phyloP scores from a whole-genome alignment of 2,888 invertebrate species.

The Electrophaes corylata region DNA sequence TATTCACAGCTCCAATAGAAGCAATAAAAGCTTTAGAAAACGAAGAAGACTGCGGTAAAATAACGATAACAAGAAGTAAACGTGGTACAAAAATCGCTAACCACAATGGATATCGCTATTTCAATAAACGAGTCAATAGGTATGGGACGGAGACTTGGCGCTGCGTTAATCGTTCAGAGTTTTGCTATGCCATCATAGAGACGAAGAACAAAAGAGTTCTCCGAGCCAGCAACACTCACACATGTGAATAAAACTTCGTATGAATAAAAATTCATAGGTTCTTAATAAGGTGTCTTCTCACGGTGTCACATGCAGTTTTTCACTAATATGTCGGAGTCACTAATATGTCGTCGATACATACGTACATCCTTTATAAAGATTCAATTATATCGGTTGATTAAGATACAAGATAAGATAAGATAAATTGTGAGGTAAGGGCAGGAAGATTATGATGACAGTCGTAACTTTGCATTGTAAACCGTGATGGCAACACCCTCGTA shows the following conservation, averaged over 20 bases:
- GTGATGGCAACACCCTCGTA: too few species aligned
- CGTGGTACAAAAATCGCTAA: not conserved
- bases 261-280: not conserved
- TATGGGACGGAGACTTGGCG: not conserved
- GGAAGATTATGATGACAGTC: too few species aligned
- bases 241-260: not conserved
- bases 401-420: too few species aligned
- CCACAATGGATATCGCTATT: not conserved
- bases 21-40: too few species aligned
- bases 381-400: too few species aligned
- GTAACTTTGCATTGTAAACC: too few species aligned
- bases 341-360: too few species aligned
- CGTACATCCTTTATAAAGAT: too few species aligned
- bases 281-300: too few species aligned
- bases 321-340: too few species aligned
- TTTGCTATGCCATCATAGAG: not conserved
- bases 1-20: not conserved
- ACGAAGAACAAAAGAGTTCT: not conserved
- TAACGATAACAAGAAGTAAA: not conserved
- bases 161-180: not conserved
- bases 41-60: too few species aligned
- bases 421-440: too few species aligned
- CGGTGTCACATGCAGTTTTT: not conserved
- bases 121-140: not conserved
- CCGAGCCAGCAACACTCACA: not conserved